Evolutionary conservation across 2,888 invertebrate genomes (phyloP), one percentile per base, ranked within the genome.

Genomic region (Altica lythri): DNA sequence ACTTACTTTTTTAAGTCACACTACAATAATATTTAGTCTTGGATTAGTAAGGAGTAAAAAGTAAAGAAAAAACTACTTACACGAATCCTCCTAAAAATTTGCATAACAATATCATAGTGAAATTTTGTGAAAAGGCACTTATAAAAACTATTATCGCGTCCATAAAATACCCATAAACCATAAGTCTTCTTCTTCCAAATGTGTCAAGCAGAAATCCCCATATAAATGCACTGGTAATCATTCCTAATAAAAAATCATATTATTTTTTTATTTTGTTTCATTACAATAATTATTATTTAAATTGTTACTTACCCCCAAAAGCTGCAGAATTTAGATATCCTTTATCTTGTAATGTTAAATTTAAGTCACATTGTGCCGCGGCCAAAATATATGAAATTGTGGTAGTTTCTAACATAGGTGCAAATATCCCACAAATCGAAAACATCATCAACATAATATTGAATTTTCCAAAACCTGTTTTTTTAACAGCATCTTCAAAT

Each of bases 321-420:
- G 86, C 85, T 55, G 85, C 81, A 1, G 86, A 85, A 56, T 86
- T 85, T 2, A 90, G 74, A 0, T 84, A 77, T 1, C 90, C 90
- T 79, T 89, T 89, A 43, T 88, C 83, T 14, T 86, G 69, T 12
- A 86, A 74, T 1, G 83, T 81, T 22, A 90, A 77, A 27, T 83
- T 74, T 66, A 90, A 80, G 67, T 88, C 87, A 66, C 90, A 90
- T 69, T 88, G 85, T 0, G 89, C 88, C 14, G 84, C 80, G 0
- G 89, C 88, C 68, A 89, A 79, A 65, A 89, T 82, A 69, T 86
- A 90, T 0, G 88, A 85, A 64, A 85, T 81, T 2, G 86, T 83
- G 47, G 88, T 85, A 54, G 86, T 85, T 67, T 88, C 88, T 51
- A 87, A 86, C 10, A 86, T 81, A 2, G 83, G 80, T 9, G 85